Conservation (phyloP, 2,113 vertebrate genomes). For the Alexandromys fortis region DNA sequence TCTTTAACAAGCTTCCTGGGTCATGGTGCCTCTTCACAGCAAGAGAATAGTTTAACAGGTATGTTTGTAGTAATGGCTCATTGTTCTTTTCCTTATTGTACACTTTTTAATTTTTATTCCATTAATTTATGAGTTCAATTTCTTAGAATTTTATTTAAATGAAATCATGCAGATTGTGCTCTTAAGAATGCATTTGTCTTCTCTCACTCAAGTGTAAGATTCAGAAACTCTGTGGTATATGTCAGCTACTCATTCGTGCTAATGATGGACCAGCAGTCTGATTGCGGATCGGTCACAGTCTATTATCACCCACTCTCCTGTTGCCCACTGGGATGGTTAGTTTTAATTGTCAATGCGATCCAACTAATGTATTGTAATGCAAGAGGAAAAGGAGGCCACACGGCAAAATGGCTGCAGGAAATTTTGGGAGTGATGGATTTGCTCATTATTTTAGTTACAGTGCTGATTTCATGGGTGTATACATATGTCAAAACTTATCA, state of each 20-base stretch:
- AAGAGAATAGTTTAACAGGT: not conserved
- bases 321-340: not conserved
- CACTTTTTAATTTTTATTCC: not conserved
- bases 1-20: not conserved
- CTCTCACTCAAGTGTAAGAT: not conserved
- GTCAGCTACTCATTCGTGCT: not conserved
- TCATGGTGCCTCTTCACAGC: not conserved
- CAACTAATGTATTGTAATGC: not conserved
- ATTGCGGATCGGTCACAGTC: not conserved
- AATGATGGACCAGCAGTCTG: not conserved
- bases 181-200: not conserved
- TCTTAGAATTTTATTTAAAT: not conserved
- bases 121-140: not conserved
- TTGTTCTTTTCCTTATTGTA: not conserved
- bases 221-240: not conserved
- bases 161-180: not conserved
- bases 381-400: not conserved
- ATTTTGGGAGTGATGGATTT: not conserved
- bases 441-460: slow-evolving; percentile 27
- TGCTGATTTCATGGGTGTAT: slow-evolving; percentile 11
- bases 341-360: not conserved
- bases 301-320: not conserved
- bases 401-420: not conserved
- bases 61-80: not conserved
- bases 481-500: slow-evolving; percentile 45